A percentile compares a stretch with the other conserved stretches of the same genome.
Evolutionary conservation across 2,888 invertebrate species (phyloP).

Genomic region (Crioceris asparagi): DNA sequence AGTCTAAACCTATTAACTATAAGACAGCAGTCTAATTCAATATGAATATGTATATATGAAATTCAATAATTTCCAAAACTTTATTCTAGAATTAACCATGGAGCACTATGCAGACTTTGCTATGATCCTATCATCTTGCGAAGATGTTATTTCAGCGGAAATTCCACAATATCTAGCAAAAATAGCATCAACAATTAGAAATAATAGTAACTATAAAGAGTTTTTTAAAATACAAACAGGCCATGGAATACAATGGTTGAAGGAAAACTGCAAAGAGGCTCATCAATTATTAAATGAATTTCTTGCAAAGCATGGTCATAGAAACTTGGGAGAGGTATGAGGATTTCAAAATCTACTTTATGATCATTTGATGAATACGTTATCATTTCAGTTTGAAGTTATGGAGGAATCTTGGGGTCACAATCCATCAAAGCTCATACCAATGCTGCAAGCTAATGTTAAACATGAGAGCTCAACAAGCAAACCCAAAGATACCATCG

Average conservation of each 20-base stretch:
- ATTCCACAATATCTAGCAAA: slow-evolving; percentile 40
- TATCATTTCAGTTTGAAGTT: slow-evolving; percentile 51
- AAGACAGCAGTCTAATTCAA: too few species aligned
- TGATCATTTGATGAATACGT: not conserved
- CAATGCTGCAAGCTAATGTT: slow-evolving; percentile 47
- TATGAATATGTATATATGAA: not conserved
- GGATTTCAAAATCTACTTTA: too few species aligned
- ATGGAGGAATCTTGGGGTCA: slow-evolving; percentile 54
- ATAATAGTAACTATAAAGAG: slow-evolving; percentile 33
- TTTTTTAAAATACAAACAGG: slow-evolving; percentile 42
- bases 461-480: slow-evolving; percentile 29
- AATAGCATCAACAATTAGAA: slow-evolving; percentile 26
- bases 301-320: slow-evolving; percentile 59
- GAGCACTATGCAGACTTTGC: slow-evolving; percentile 62
- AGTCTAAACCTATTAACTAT: too few species aligned
- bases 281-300: slow-evolving; percentile 46
- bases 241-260: slow-evolving; percentile 49
- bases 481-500: slow-evolving; percentile 28
- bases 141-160: slow-evolving; percentile 63
- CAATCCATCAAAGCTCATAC: slow-evolving; percentile 49
- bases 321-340: slow-evolving; percentile 51
- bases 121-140: slow-evolving; percentile 53
- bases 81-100: slow-evolving; percentile 36
- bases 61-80: not conserved
- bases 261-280: slow-evolving; percentile 39